Base-by-base conservation (phyloP, 2,113 vertebrate genomes). In the Mellivora capensis region DNA sequence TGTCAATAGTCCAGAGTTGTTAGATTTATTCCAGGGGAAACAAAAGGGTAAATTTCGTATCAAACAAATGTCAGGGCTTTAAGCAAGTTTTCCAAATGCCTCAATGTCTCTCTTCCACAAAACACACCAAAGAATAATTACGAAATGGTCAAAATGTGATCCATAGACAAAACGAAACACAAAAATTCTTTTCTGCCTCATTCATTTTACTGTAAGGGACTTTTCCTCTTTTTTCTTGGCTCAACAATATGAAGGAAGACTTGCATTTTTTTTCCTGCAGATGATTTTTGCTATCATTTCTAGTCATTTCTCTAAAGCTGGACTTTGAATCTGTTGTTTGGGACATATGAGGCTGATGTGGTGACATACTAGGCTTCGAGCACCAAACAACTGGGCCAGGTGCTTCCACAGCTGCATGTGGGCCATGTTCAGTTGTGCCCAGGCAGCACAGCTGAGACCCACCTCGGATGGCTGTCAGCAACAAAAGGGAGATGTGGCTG, bases 41-140 rank as follows among this genome's bases (percentile, higher is more conserved):
- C 71, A 92, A 93, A 94, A 94, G 92, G 98, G 97, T 98, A 97
- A 96, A 79, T 98, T 98, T 96, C 90, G 54, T 93, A 71, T 67
- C 69, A 92, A 90, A 93, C 18, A 96, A 96, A 96, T 85, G 59
- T 20, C 93, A 85, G 31, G 44, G 39, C 87, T 92, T 84, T 82
- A 59, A 94, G 79, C 4, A 18, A 86, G 42, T 54, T 93, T 91
- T 94, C 91, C 27, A 93, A 79, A 89, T 64, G 61, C 59, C 12
- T 82, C 91, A 82, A 44, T 37, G n/a, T 81, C 57, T 91, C 57
- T 12, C 34, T 91, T 87, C 54, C 11, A 76, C 49, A 71, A 91
- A 80, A 49, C 54, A 90, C 44, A 87, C 29, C 27, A 91, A 84
- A 69, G 72, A n/a, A 85, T 88, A 90, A 86, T 44, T 82, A 71